Percentiles rank a stretch among this genome's conserved stretches.
phyloP scores from a whole-genome alignment of 2,113 vertebrate genomes.

The Potamarius usumacintae region DNA sequence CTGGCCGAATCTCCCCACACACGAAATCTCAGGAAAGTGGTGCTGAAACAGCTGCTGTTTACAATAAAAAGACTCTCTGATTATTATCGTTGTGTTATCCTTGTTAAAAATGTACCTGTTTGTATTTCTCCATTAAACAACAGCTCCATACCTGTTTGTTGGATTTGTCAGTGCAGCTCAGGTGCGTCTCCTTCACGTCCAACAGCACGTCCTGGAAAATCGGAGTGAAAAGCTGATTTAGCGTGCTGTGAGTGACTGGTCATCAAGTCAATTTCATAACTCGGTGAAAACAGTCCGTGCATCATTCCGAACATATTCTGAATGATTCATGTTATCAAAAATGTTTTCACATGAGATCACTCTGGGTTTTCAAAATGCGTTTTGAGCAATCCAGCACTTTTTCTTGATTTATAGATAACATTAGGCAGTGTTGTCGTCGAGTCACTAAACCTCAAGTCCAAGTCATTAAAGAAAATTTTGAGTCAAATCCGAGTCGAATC shows the following conservation, averaged over 20 bases:
- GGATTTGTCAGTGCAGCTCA: slow-evolving; percentile 72
- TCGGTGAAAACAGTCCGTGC: background rate
- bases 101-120: background rate
- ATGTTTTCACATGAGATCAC: background rate
- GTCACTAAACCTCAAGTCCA: too few relatives aligned
- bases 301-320: background rate
- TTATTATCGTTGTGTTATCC: background rate
- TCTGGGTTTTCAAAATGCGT: background rate
- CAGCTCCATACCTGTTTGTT: slow-evolving; percentile 68
- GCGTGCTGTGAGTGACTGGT: background rate
- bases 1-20: slow-evolving; percentile 72
- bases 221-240: background rate
- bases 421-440: too few relatives aligned
- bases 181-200: slow-evolving; percentile 82
- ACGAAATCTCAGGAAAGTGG: slow-evolving; percentile 81
- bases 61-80: background rate
- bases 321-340: background rate
- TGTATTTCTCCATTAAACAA: background rate
- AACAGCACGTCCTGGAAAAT: slow-evolving; percentile 73
- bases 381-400: background rate
- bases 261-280: background rate
- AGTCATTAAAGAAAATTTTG: too few relatives aligned
- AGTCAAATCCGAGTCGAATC: too few relatives aligned
- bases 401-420: background rate
- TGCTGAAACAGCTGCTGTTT: slow-evolving; percentile 74